Conservation (phyloP, 2,113 vertebrate genomes). For the Epinephelus moara region DNA sequence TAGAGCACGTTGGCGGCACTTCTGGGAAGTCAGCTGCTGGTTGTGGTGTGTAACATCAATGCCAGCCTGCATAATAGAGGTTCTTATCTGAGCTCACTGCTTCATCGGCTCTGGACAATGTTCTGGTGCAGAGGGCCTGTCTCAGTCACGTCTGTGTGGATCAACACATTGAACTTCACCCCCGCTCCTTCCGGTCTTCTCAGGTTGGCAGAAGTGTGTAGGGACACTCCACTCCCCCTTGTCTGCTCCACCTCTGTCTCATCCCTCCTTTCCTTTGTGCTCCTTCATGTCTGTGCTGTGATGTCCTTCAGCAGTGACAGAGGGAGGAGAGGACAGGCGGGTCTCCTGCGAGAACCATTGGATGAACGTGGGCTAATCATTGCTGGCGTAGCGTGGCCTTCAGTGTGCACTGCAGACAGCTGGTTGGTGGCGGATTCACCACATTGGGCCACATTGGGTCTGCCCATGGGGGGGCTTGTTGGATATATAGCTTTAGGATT, state of each 20-base stretch:
- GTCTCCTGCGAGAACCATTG: slow-evolving; percentile 49
- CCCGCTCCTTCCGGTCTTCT: slow-evolving; percentile 13
- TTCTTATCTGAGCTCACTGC: slow-evolving; percentile 41
- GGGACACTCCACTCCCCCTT: not conserved
- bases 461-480: slow-evolving; percentile 38
- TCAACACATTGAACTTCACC: slow-evolving; percentile 16
- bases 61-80: slow-evolving; percentile 46
- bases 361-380: slow-evolving; percentile 66
- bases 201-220: slow-evolving; percentile 3
- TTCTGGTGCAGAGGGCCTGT: slow-evolving; percentile 34
- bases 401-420: slow-evolving; percentile 43
- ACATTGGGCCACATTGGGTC: slow-evolving; percentile 14
- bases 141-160: slow-evolving; percentile 15
- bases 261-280: not conserved
- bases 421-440: slow-evolving; percentile 47
- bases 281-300: slow-evolving; percentile 43
- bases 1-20: slow-evolving; percentile 34
- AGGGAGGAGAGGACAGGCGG: slow-evolving; percentile 50
- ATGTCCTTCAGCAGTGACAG: slow-evolving; percentile 70
- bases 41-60: slow-evolving; percentile 66
- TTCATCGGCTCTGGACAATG: slow-evolving; percentile 50
- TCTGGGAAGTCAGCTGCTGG: slow-evolving; percentile 71
- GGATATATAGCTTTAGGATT: slow-evolving; percentile 28
- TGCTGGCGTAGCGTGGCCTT: slow-evolving; percentile 49
- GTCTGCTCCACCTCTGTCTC: slow-evolving; percentile 25